phyloP scores from a whole-genome alignment of 2,888 invertebrate genomes.

The Heteromurus nitidus region DNA sequence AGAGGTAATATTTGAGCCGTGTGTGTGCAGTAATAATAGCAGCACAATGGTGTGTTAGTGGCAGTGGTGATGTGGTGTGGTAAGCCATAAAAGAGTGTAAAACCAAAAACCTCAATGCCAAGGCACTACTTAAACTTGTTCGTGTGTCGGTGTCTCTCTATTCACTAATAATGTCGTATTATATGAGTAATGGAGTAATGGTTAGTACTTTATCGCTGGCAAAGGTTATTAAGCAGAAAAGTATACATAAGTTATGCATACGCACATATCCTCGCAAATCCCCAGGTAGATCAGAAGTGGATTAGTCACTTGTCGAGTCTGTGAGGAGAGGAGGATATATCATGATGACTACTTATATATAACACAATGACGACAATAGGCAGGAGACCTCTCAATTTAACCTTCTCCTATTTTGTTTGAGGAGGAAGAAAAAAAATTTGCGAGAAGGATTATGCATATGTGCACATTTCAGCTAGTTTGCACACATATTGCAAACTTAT shows the following conservation, averaged over 20 bases:
- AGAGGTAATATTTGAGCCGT: too few species aligned
- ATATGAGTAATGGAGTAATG: too few species aligned
- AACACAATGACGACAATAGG: slow-evolving; percentile 36
- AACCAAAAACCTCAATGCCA: slow-evolving; percentile 28
- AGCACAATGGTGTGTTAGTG: not conserved
- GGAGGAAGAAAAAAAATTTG: too few species aligned
- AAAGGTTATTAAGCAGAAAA: not conserved
- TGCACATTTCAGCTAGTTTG: not conserved
- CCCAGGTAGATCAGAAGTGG: slow-evolving; percentile 30
- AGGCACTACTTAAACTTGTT: slow-evolving; percentile 14
- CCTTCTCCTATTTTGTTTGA: not conserved
- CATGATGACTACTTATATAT: too few species aligned
- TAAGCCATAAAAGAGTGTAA: slow-evolving; percentile 4
- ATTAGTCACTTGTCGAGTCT: slow-evolving; percentile 12
- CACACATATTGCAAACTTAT: too few species aligned
- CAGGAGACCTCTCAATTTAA: slow-evolving; percentile 18
- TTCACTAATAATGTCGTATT: not conserved
- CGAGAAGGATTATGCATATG: too few species aligned
- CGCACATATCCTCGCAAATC: slow-evolving; percentile 28
- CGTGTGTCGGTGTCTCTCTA: not conserved
- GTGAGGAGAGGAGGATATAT: slow-evolving; percentile 7
- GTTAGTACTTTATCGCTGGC: too few species aligned
- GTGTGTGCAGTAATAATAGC: not conserved
- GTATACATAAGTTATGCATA: not conserved
- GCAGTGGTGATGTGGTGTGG: not conserved